Evolutionary conservation across 2,888 invertebrate species (phyloP).

Genomic region (Mylabris sibirica): DNA sequence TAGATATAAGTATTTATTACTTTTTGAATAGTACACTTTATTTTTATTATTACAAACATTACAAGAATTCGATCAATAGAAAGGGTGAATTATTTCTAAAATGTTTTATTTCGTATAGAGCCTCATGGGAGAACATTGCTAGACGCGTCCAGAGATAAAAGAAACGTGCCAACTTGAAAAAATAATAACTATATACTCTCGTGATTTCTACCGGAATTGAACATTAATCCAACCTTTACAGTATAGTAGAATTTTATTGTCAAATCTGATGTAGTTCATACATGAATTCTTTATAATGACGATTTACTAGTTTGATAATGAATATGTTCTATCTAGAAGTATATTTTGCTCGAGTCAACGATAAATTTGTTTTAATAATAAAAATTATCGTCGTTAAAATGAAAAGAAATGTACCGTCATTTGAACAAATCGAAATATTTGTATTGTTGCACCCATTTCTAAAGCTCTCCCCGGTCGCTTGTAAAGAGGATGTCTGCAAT

Average conservation of each 20-base stretch:
- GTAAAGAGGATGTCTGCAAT: too few relatives aligned
- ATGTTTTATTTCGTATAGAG: not conserved
- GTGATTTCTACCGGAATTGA: slow-evolving; percentile 25
- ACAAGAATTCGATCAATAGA: not conserved
- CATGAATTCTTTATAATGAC: too few relatives aligned
- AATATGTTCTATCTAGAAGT: not conserved
- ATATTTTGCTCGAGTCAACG: not conserved
- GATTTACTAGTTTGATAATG: too few relatives aligned
- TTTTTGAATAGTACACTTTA: too few relatives aligned
- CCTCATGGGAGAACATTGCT: not conserved
- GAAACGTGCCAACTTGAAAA: slow-evolving; percentile 2
- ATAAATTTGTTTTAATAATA: too few relatives aligned
- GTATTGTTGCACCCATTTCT: too few relatives aligned
- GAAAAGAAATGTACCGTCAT: not conserved
- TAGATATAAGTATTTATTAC: too few relatives aligned
- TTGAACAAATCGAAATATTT: not conserved
- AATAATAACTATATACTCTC: not conserved
- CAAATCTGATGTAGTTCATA: slow-evolving; percentile 28
- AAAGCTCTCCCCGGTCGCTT: too few relatives aligned
- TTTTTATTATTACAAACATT: not conserved
- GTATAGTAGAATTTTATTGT: slow-evolving; percentile 28
- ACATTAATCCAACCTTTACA: slow-evolving; percentile 29
- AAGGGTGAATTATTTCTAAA: not conserved
- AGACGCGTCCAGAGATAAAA: not conserved
- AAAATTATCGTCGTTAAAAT: too few relatives aligned